Evolutionary conservation across 2,888 invertebrate genomes (phyloP).

Genomic region (Lepidochrysops patricia): DNA sequence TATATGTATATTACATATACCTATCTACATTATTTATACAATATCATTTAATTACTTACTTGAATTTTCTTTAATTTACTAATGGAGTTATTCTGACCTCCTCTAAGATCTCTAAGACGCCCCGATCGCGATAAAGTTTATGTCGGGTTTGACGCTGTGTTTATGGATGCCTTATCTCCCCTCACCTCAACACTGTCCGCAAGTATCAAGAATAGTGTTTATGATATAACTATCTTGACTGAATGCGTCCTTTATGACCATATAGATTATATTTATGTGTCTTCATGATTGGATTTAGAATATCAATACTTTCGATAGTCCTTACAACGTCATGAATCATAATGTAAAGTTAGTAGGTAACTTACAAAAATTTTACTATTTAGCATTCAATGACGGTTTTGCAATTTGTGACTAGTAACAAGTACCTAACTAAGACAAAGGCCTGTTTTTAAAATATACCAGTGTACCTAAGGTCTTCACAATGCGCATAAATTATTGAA

Average conservation of each 20-base stretch:
- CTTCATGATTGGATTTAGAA: background rate
- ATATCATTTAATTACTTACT: background rate
- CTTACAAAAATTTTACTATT: too few species aligned
- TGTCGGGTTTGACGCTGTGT: slow-evolving; percentile 28
- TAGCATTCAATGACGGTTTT: too few species aligned
- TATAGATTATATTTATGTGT: background rate
- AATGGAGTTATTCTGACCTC: background rate
- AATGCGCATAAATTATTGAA: too few species aligned
- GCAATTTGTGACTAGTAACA: too few species aligned
- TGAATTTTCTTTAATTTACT: background rate
- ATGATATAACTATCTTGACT: background rate
- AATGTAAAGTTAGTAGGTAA: too few species aligned
- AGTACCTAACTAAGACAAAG: too few species aligned
- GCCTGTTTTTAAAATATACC: too few species aligned
- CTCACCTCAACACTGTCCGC: slow-evolving; percentile 23
- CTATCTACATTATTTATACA: too few species aligned
- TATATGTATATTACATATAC: too few species aligned
- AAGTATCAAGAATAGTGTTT: slow-evolving; percentile 19
- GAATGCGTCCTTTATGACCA: background rate
- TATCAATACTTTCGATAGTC: background rate
- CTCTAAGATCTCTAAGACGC: slow-evolving; percentile 12
- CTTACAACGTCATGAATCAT: too few species aligned
- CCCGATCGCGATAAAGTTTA: slow-evolving; percentile 28
- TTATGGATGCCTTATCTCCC: slow-evolving; percentile 30
- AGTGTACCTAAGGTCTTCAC: too few species aligned